phyloP scores from a whole-genome alignment of 2,113 vertebrate genomes.

The Telmatochromis bifrenatus region DNA sequence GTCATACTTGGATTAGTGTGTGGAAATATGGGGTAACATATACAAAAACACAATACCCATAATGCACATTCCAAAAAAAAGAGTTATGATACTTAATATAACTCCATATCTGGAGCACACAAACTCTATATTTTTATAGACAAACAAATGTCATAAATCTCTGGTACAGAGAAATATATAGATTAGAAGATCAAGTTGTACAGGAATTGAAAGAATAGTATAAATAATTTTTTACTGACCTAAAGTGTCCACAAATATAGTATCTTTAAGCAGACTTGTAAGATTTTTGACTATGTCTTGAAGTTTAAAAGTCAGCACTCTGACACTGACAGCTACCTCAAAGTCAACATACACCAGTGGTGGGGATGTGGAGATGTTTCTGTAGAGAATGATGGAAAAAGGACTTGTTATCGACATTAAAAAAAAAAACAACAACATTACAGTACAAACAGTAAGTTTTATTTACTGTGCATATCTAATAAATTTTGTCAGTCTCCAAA shows the following conservation, averaged over 20 bases:
- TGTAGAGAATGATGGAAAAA: neutral
- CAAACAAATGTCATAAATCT: neutral
- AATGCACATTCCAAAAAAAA: neutral
- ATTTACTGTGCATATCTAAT: neutral
- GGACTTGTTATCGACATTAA: neutral
- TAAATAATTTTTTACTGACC: neutral
- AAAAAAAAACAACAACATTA: neutral
- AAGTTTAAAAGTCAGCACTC: neutral
- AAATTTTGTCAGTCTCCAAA: neutral
- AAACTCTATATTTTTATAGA: neutral
- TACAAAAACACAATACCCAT: neutral
- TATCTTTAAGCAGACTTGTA: neutral
- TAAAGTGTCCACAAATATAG: neutral
- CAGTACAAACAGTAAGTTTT: neutral
- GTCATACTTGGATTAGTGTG: neutral
- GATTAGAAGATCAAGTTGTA: neutral
- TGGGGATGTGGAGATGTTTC: fast-evolving
- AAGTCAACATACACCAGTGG: fast-evolving
- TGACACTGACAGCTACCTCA: neutral
- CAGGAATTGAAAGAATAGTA: neutral
- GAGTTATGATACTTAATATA: neutral
- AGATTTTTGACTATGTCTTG: neutral
- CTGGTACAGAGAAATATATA: neutral
- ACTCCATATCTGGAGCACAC: neutral
- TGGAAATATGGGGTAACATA: neutral